These are phyloP conservation scores for Teleiodes luculella DNA, from an alignment of 2,888 invertebrate genomes.

Conservation along the genomic window DNA sequence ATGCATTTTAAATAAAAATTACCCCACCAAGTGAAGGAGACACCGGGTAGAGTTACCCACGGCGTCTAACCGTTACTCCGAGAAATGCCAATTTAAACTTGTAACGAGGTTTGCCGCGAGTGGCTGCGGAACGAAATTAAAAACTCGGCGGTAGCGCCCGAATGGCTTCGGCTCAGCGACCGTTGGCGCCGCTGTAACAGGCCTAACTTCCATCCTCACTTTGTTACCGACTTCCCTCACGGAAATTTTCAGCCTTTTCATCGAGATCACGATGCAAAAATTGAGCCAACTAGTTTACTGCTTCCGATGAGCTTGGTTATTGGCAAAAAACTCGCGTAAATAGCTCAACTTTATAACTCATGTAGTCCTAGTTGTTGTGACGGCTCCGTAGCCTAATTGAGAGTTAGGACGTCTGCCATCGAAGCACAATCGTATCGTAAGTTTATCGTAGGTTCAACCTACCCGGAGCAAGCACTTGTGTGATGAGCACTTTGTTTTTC, in stretches of 20 bases:
- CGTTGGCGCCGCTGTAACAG: slow-evolving; percentile 55
- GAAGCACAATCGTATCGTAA: too few relatives aligned
- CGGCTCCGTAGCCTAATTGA: too few relatives aligned
- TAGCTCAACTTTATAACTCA: too few relatives aligned
- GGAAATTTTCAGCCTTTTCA: slow-evolving; percentile 52
- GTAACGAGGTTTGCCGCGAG: slow-evolving; percentile 75
- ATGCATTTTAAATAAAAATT: slow-evolving; percentile 74
- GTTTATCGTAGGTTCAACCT: too few relatives aligned
- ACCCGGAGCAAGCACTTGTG: too few relatives aligned
- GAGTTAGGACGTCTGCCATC: too few relatives aligned
- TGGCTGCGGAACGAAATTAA: slow-evolving; percentile 74
- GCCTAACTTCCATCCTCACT: slow-evolving; percentile 70
- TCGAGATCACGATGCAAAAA: slow-evolving; percentile 47
- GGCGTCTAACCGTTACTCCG: slow-evolving; percentile 71
- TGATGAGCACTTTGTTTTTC: too few relatives aligned
- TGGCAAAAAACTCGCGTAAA: too few relatives aligned
- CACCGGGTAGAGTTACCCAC: slow-evolving; percentile 57
- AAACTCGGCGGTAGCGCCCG: slow-evolving; percentile 62
- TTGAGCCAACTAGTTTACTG: slow-evolving; percentile 18
- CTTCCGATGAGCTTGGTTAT: slow-evolving; percentile 1
- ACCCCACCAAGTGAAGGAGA: slow-evolving; percentile 58
- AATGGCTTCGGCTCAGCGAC: slow-evolving; percentile 44
- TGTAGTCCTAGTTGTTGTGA: too few relatives aligned
- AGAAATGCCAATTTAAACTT: slow-evolving; percentile 78
- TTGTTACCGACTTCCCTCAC: slow-evolving; percentile 57